phyloP scores from a whole-genome alignment of 2,113 vertebrate species.

The Actenoides lindsayi region DNA sequence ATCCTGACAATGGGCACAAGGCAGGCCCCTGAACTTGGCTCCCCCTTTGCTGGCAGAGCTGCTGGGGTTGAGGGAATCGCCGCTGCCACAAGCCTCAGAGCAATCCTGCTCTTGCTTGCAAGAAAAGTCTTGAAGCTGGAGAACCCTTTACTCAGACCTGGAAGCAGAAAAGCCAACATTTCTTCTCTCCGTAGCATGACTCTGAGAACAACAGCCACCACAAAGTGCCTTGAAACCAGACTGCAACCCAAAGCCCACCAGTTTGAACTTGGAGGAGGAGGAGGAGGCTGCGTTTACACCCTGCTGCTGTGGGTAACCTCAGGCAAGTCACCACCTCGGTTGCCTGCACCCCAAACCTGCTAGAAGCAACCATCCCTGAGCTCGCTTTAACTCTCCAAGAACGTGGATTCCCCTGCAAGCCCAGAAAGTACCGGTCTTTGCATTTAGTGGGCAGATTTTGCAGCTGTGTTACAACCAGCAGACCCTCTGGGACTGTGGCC shows the following conservation, averaged over 20 bases:
- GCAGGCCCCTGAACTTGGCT: background rate
- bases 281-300: background rate
- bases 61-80: background rate
- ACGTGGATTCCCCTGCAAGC: background rate
- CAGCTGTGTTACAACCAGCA: background rate
- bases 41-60: background rate
- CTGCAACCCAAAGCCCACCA: background rate
- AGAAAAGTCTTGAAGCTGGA: background rate
- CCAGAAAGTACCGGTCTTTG: background rate
- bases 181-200: background rate
- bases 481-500: accelerated
- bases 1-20: background rate
- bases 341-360: background rate
- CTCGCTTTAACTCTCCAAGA: background rate
- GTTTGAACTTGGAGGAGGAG: background rate
- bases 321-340: background rate
- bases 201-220: background rate
- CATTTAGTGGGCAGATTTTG: background rate
- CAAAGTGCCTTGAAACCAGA: background rate
- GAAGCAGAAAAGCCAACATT: background rate
- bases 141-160: background rate
- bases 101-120: background rate
- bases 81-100: background rate
- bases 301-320: background rate
- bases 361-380: background rate